Conservation (phyloP, 1,140 invertebrate species). For the Scaptomyza hsui region DNA sequence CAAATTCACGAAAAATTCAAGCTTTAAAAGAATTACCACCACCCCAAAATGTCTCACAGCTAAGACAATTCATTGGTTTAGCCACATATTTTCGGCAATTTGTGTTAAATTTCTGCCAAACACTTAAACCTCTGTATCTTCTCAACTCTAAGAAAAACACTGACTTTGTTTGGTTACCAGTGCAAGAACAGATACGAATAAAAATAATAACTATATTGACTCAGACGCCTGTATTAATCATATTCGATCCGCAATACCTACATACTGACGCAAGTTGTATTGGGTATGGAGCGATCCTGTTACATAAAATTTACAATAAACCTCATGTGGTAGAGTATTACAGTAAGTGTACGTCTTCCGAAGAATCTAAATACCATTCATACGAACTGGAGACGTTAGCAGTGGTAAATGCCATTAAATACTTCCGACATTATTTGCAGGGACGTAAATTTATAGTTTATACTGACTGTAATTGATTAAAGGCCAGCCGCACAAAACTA, state of each 20-base stretch:
- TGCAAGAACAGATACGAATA: no score
- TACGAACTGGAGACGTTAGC: neutral
- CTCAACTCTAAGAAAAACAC: neutral
- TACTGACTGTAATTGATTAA: neutral
- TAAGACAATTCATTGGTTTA: no score
- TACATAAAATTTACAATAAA: no score
- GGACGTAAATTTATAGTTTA: slow-evolving; percentile 42
- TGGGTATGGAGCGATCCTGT: slow-evolving; percentile 53
- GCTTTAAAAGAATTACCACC: no score
- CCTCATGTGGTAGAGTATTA: no score
- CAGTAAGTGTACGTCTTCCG: no score
- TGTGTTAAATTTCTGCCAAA: neutral
- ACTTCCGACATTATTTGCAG: slow-evolving; percentile 68
- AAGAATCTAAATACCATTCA: neutral
- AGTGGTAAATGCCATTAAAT: neutral
- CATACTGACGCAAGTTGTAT: slow-evolving; percentile 49
- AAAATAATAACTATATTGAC: no score
- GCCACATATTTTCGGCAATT: neutral
- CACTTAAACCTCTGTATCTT: neutral
- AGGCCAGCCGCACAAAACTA: slow-evolving; percentile 64
- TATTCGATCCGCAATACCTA: neutral
- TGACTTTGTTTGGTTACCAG: neutral
- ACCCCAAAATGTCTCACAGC: no score
- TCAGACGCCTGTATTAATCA: no score
- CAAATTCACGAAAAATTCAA: no score